Conservation (phyloP, 2,797 vertebrate genomes). For the Sardinella longiceps region DNA sequence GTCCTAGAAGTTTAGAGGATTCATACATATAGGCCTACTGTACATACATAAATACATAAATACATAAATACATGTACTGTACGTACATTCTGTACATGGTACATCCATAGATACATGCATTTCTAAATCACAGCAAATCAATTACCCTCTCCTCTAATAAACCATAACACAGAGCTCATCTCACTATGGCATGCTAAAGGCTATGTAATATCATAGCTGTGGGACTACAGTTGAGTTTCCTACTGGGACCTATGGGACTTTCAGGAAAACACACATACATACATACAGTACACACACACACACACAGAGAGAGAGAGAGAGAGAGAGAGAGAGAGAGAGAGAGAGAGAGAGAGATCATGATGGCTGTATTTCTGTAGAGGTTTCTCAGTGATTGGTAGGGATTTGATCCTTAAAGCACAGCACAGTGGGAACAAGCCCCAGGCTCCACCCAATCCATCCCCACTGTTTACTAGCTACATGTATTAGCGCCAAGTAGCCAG, state of each 20-base stretch:
- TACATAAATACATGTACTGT: too few relatives aligned
- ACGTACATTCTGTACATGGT: too few relatives aligned
- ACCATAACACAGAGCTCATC: background rate
- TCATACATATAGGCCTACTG: too few relatives aligned
- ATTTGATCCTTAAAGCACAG: background rate
- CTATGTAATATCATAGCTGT: background rate
- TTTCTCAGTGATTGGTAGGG: background rate
- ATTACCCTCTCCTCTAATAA: background rate
- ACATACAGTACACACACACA: too few relatives aligned
- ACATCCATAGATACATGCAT: too few relatives aligned
- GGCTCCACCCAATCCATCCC: background rate
- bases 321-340: too few relatives aligned
- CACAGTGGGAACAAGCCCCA: background rate
- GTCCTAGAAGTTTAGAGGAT: background rate
- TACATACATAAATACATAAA: too few relatives aligned
- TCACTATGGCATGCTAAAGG: background rate
- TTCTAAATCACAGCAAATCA: background rate
- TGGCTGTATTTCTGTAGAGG: background rate
- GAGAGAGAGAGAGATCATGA: too few relatives aligned
- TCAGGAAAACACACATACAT: background rate
- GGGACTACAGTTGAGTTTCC: background rate
- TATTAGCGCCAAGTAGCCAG: background rate
- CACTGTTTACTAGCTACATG: background rate
- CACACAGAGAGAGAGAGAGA: too few relatives aligned
- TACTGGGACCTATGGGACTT: background rate